phyloP scores from a whole-genome alignment of 1,140 invertebrate genomes.

The Rhagoletis pomonella region DNA sequence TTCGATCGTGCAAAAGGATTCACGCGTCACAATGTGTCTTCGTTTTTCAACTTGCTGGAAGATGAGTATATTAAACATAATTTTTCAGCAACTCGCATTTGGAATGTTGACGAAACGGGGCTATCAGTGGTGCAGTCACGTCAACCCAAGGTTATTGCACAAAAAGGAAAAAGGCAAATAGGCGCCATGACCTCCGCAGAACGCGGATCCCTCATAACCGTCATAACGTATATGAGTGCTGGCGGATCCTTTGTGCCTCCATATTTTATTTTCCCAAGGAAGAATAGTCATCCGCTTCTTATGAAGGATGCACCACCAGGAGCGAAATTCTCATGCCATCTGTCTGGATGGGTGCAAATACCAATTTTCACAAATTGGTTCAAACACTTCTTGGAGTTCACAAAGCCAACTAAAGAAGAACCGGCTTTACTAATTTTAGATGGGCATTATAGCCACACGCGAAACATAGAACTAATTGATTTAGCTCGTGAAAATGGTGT shows the following conservation, averaged over 20 bases:
- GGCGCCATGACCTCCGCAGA: conserved; percentile 2
- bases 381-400: conserved; percentile 46
- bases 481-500: too few relatives aligned
- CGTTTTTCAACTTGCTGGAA: not conserved
- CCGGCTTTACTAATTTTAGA: too few relatives aligned
- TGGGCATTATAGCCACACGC: too few relatives aligned
- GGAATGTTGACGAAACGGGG: conserved; percentile 39
- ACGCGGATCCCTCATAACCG: conserved; percentile 60
- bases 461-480: too few relatives aligned
- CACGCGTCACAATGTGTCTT: not conserved
- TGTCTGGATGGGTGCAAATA: conserved; percentile 68
- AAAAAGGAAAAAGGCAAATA: conserved; percentile 27
- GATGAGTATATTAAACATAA: not conserved
- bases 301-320: conserved; percentile 61
- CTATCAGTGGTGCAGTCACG: not conserved
- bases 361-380: conserved; percentile 71
- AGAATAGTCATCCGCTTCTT: conserved; percentile 60
- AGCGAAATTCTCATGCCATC: conserved; percentile 62
- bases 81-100: not conserved
- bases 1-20: conserved; percentile 7
- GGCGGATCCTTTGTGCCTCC: conserved; percentile 66
- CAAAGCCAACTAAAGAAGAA: too few relatives aligned
- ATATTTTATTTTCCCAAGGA: conserved; percentile 69
- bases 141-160: conserved; percentile 1
- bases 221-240: conserved; percentile 69